phyloP scores from a whole-genome alignment of 2,888 invertebrate genomes.

The Argyresthia goedartella region DNA sequence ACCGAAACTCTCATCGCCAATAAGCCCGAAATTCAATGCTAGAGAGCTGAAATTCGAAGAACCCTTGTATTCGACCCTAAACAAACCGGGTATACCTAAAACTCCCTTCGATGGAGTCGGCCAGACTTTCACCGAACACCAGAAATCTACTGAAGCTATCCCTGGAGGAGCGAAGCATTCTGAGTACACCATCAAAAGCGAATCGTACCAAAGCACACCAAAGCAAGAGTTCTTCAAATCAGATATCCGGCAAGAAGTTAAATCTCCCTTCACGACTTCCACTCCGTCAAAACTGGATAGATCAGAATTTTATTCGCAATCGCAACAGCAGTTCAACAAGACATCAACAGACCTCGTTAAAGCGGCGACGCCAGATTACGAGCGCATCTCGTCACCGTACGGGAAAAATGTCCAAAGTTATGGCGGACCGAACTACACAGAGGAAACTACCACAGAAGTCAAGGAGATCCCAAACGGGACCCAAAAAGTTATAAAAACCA shows the following conservation, averaged over 20 bases:
- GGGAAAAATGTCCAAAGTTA: slow-evolving; percentile 48
- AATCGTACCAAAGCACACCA: slow-evolving; percentile 52
- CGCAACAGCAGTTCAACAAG: slow-evolving; percentile 17
- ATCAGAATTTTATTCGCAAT: slow-evolving; percentile 21
- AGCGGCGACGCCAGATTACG: slow-evolving; percentile 49
- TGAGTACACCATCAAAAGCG: slow-evolving; percentile 48
- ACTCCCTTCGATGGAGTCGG: slow-evolving; percentile 47
- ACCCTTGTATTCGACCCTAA: slow-evolving; percentile 50
- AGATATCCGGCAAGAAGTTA: slow-evolving; percentile 42
- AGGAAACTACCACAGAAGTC: slow-evolving; percentile 64
- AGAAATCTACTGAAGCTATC: slow-evolving; percentile 53
- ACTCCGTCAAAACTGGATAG: slow-evolving; percentile 47
- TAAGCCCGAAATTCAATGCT: slow-evolving; percentile 65
- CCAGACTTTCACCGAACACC: slow-evolving; percentile 52
- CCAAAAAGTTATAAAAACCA: slow-evolving; percentile 68
- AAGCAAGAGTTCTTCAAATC: slow-evolving; percentile 46
- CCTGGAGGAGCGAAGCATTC: slow-evolving; percentile 58
- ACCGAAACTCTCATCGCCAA: slow-evolving; percentile 30
- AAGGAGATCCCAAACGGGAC: slow-evolving; percentile 69
- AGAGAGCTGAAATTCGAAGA: slow-evolving; percentile 60
- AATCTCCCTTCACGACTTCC: slow-evolving; percentile 48
- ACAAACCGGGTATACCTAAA: slow-evolving; percentile 31
- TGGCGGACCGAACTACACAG: slow-evolving; percentile 57
- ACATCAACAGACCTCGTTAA: slow-evolving; percentile 45
- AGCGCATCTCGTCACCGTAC: slow-evolving; percentile 54